These are phyloP conservation scores for Trichonephila clavipes DNA, from an alignment of 1,140 invertebrate genomes.

Conservation along the genomic window DNA sequence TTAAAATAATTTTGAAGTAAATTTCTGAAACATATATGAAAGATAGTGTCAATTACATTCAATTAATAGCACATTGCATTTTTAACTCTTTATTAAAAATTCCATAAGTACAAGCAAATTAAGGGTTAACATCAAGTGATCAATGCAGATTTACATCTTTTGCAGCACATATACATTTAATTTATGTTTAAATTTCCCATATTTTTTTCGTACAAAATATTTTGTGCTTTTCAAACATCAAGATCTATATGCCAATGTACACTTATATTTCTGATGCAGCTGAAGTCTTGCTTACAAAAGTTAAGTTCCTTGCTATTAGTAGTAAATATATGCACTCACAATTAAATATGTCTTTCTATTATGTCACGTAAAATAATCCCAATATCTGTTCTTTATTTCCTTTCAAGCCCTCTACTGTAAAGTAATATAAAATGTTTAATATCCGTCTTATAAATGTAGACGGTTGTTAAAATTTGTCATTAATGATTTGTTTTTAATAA, in stretches of 20 bases:
- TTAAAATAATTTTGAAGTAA: too few relatives aligned
- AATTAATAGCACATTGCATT: not conserved
- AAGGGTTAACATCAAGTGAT: constrained; percentile 52
- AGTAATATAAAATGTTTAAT: too few relatives aligned
- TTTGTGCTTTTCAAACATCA: not conserved
- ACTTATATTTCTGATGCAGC: not conserved
- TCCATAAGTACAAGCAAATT: constrained; percentile 58
- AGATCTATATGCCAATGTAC: not conserved
- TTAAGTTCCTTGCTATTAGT: too few relatives aligned
- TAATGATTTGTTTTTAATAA: too few relatives aligned
- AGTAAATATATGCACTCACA: too few relatives aligned
- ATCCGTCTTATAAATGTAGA: too few relatives aligned
- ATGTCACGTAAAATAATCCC: too few relatives aligned
- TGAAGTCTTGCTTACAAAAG: not conserved
- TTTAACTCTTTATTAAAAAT: constrained; percentile 47
- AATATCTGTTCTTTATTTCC: too few relatives aligned
- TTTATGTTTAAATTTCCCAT: not conserved
- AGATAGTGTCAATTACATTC: not conserved
- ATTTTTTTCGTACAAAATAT: constrained; percentile 3
- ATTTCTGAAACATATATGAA: too few relatives aligned
- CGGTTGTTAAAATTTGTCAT: too few relatives aligned
- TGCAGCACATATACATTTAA: constrained; percentile 25
- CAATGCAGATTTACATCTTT: not conserved
- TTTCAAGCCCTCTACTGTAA: too few relatives aligned
- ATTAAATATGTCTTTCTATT: too few relatives aligned